phyloP scores from a whole-genome alignment of 2,888 invertebrate species.

The Drosophila hamatofila region DNA sequence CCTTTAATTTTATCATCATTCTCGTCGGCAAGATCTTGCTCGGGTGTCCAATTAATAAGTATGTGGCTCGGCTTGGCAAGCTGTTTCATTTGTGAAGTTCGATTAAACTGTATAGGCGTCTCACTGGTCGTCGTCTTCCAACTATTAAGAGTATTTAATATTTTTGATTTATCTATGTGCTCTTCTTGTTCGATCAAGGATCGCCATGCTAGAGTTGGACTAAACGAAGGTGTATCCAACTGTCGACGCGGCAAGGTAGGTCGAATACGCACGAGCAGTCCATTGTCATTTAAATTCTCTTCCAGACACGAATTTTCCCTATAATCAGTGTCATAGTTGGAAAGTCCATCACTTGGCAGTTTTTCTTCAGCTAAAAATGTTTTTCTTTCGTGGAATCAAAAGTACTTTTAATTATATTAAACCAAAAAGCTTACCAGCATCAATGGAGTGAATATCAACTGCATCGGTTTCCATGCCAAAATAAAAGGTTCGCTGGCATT shows the following conservation, averaged over 20 bases:
- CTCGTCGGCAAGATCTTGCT: constrained; percentile 93
- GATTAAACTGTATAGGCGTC: constrained; percentile 55
- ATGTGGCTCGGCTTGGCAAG: constrained; percentile 15
- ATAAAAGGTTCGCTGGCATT: constrained; percentile 88
- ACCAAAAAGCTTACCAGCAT: constrained; percentile 19
- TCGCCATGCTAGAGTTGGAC: constrained; percentile 93
- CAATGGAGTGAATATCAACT: neutral
- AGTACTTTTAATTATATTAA: neutral
- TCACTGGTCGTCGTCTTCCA: constrained; percentile 18
- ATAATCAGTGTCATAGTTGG: constrained; percentile 87
- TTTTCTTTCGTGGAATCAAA: neutral
- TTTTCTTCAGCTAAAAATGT: constrained; percentile 30
- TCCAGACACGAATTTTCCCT: constrained; percentile 79
- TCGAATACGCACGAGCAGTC: constrained; percentile 90
- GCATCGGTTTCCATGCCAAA: constrained; percentile 91
- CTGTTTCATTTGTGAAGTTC: constrained; percentile 31
- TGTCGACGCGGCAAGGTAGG: constrained; percentile 93
- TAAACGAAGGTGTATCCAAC: constrained; percentile 91
- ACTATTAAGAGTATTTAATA: constrained; percentile 17
- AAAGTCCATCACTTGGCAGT: constrained; percentile 11
- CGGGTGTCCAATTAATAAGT: constrained; percentile 90
- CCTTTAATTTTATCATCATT: constrained; percentile 58
- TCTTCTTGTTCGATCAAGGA: constrained; percentile 86
- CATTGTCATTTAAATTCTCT: constrained; percentile 86
- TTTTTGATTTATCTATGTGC: constrained; percentile 28